Percentiles rank a stretch among this genome's conserved stretches.
These are phyloP conservation scores for Lacerta agilis DNA, from an alignment of 2,797 vertebrate genomes.

Conservation along the genomic window DNA sequence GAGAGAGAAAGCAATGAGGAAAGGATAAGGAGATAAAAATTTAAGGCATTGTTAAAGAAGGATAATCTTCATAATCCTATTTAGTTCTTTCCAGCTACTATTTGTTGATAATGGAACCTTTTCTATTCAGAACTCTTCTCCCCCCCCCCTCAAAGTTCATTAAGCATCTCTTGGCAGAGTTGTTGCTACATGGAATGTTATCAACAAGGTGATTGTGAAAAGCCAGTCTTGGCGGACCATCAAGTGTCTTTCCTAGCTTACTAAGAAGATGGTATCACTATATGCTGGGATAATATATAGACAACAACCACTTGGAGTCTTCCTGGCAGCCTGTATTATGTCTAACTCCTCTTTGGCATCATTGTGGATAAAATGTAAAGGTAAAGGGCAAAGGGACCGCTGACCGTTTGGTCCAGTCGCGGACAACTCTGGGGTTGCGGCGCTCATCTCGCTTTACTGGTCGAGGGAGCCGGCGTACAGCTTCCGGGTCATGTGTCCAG, in stretches of 20 bases:
- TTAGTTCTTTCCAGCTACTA: conserved; percentile 72
- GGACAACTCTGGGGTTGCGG: no score
- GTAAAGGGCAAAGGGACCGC: no score
- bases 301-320: background rate
- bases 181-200: conserved; percentile 56
- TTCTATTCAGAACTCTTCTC: conserved; percentile 66
- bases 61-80: conserved; percentile 79
- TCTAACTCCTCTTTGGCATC: background rate
- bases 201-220: conserved; percentile 55
- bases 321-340: background rate
- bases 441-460: no score
- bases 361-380: background rate
- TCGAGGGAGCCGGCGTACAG: no score
- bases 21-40: conserved; percentile 79
- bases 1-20: conserved; percentile 79
- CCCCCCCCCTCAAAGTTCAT: conserved; percentile 64
- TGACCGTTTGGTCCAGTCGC: no score
- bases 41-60: conserved; percentile 79
- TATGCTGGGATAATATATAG: background rate
- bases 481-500: no score
- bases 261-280: conserved; percentile 29
- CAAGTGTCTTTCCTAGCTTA: conserved; percentile 39
- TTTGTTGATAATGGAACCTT: conserved; percentile 76
- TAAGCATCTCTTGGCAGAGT: conserved; percentile 56
- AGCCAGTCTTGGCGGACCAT: conserved; percentile 31